Percentiles rank a stretch among this genome's conserved stretches.
These are phyloP conservation scores for Nyctibius bracteatus DNA, from an alignment of 2,113 vertebrate species.

Conservation along the genomic window DNA sequence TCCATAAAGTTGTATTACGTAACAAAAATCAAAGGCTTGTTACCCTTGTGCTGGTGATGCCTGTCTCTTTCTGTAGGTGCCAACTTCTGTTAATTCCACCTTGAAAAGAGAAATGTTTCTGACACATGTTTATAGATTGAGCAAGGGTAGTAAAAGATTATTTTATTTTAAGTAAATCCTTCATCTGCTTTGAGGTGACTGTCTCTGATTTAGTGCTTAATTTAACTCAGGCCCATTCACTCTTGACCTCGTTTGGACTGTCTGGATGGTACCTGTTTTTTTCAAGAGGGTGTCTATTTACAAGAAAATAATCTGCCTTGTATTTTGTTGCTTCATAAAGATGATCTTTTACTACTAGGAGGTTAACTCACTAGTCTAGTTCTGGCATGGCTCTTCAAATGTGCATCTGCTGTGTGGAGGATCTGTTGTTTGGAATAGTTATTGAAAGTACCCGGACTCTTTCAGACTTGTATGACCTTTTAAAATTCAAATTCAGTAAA, in stretches of 20 bases:
- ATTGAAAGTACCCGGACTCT: background rate
- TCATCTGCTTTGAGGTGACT: background rate
- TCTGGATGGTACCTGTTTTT: background rate
- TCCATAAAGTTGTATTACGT: background rate
- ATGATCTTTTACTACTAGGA: background rate
- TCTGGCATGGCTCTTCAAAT: background rate
- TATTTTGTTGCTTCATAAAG: background rate
- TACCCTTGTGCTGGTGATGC: background rate
- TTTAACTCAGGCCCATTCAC: background rate
- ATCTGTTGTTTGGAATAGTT: background rate
- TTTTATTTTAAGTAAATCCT: background rate
- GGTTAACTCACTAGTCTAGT: background rate
- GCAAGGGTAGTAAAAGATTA: background rate
- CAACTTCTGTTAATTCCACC: background rate
- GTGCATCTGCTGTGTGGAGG: background rate
- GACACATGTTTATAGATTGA: background rate
- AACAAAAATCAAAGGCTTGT: background rate
- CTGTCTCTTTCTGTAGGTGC: background rate
- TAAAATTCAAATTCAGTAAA: background rate
- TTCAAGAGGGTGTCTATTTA: background rate
- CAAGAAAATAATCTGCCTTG: background rate
- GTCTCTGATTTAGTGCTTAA: background rate
- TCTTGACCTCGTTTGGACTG: background rate
- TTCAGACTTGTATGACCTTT: background rate
- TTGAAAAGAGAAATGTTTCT: background rate